Conservation (phyloP, 2,888 invertebrate species). For the Drosophila meridionalis region DNA sequence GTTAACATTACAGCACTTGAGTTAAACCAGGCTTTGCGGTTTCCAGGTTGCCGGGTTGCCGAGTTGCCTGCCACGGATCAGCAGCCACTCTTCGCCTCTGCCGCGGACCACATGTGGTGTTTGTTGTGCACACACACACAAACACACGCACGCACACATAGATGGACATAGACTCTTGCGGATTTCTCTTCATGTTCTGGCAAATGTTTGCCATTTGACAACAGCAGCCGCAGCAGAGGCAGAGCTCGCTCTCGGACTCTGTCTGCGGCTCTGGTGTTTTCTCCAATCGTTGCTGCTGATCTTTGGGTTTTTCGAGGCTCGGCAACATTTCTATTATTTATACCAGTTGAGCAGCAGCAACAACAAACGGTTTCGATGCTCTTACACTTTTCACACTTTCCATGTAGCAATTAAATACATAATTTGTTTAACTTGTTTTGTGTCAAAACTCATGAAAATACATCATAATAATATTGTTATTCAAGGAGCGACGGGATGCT, state of each 20-base stretch:
- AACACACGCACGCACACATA: constrained; percentile 25
- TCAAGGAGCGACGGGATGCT: constrained; percentile 42
- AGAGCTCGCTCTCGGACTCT: background rate
- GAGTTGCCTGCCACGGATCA: constrained; percentile 47
- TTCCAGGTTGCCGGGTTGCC: constrained; percentile 29
- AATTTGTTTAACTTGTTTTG: constrained; percentile 76
- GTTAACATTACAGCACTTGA: constrained; percentile 66
- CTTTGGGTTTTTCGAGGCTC: constrained; percentile 41
- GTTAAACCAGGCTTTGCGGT: constrained; percentile 62
- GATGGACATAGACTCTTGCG: constrained; percentile 14
- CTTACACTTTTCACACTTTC: constrained; percentile 77
- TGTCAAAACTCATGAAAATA: constrained; percentile 73
- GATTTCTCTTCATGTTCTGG: constrained; percentile 66
- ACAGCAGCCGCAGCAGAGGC: constrained; percentile 29
- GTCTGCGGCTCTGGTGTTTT: constrained; percentile 34
- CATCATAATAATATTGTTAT: constrained; percentile 67
- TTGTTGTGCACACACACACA: constrained; percentile 75
- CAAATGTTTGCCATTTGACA: constrained; percentile 73
- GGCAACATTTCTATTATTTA: constrained; percentile 76
- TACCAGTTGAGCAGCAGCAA: constrained; percentile 47
- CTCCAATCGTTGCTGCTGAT: constrained; percentile 58
- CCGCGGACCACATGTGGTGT: constrained; percentile 75
- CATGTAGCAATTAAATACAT: constrained; percentile 79
- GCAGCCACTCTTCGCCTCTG: constrained; percentile 27
- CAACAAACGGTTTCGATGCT: constrained; percentile 33